phyloP scores from a whole-genome alignment of 1,140 invertebrate species.

The Atta cephalotes region DNA sequence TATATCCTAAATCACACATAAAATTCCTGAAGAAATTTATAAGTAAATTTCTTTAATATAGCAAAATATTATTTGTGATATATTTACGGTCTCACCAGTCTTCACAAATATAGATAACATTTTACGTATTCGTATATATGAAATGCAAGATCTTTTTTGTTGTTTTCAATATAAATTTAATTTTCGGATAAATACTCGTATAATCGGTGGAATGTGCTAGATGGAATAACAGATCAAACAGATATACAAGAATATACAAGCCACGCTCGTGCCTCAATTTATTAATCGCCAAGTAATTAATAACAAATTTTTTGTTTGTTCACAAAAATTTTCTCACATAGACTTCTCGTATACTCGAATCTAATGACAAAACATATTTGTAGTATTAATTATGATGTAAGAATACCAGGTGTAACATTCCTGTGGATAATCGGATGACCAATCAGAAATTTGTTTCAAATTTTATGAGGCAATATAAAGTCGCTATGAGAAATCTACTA shows the following conservation, averaged over 20 bases:
- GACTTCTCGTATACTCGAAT: constrained; percentile 14
- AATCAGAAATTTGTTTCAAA: too few species aligned
- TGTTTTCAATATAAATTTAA: constrained; percentile 15
- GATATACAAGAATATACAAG: constrained; percentile 36
- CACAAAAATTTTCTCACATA: constrained; percentile 13
- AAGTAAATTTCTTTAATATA: constrained; percentile 4
- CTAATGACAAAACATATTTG: background rate
- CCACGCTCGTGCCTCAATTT: constrained; percentile 77
- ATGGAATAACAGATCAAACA: constrained; percentile 33
- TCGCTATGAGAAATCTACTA: too few species aligned
- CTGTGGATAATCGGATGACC: too few species aligned
- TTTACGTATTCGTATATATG: background rate
- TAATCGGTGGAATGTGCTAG: background rate
- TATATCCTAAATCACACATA: background rate
- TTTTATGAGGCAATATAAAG: too few species aligned
- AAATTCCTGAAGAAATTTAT: constrained; percentile 1
- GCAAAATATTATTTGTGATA: constrained; percentile 9
- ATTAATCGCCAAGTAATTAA: constrained; percentile 46
- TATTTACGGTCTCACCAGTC: background rate
- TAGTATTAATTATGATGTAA: background rate
- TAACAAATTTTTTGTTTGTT: constrained; percentile 37
- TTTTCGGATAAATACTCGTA: background rate
- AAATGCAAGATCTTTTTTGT: background rate
- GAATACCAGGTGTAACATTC: too few species aligned
- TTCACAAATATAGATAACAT: background rate